Base-by-base conservation (phyloP, 2,113 vertebrate species). In the Tyrannus savana region DNA sequence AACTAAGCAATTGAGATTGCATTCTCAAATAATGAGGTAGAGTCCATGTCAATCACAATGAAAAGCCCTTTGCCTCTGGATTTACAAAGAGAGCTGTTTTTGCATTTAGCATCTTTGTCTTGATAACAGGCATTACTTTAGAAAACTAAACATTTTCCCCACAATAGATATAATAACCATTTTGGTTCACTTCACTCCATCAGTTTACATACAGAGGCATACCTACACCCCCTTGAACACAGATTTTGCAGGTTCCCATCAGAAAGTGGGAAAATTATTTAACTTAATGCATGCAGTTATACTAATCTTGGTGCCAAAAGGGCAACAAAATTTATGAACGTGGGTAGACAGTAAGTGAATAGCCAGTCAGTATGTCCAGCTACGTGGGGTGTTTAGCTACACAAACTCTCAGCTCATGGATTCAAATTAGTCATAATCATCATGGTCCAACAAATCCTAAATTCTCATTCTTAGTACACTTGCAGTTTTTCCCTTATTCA, bases 31-130 rank as follows among this genome's bases (percentile, higher is more conserved):
- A 94, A 49, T 64, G 39, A 90, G 41, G 47, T 21, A 84, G 27
- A 58, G 27, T 39, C 31, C 6, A 4, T 4, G 16, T 59, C 85
- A 52, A 18, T n/a, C 47, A 75, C 1, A 0, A 55, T 3, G 15
- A 37, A 86, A 88, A 89, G 4, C 19, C 7, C 35, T 53, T 88
- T 78, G 64, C 42, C 62, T 67, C 47, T 58, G 44, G 28, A 53
- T 87, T 78, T 56, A 73, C 4, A 6, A 42, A 73, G n/a, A 53
- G 30, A 58, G 42, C 10, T 79, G 30, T 33, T 84, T 42, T 83
- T 80, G 28, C 21, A 12, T 24, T 74, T 75, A n/a, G 22, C 27
- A 83, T 66, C 39, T 87, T 78, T 37, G n/a, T 53, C 58, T 75
- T 72, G 10, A n/a, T 81, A 81, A 68, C 2, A 37, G 21, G 6